Evolutionary conservation across 1,140 invertebrate species (phyloP).

Genomic region (Pogonognathellus flavescens): DNA sequence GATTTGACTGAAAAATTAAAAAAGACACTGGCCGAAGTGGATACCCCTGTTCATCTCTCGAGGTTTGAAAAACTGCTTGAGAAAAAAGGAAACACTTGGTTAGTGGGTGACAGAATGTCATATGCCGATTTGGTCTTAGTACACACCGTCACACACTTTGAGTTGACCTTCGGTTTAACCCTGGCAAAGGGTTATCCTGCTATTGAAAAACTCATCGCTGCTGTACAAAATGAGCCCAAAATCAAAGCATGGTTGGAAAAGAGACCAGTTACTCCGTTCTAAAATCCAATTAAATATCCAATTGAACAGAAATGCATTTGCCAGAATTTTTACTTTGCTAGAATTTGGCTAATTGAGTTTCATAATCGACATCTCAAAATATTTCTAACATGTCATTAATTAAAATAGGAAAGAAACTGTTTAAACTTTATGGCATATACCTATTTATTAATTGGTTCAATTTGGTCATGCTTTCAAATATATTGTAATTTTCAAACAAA

Average conservation of each 20-base stretch:
- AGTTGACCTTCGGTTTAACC: background rate
- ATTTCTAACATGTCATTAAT: no score
- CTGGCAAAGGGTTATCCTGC: slow-evolving; percentile 37
- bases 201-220: background rate
- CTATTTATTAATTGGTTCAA: no score
- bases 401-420: no score
- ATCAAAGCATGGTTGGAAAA: slow-evolving; percentile 8
- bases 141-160: background rate
- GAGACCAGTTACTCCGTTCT: background rate
- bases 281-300: no score
- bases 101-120: slow-evolving; percentile 51
- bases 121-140: slow-evolving; percentile 34
- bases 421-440: no score
- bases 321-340: no score
- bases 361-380: no score
- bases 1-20: slow-evolving; percentile 51
- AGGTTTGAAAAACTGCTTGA: slow-evolving; percentile 51
- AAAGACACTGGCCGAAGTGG: background rate
- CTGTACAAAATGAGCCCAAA: background rate
- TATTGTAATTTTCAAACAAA: no score
- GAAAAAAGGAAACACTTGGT: slow-evolving; percentile 15
- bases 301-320: no score
- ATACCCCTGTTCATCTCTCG: slow-evolving; percentile 1
- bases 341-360: no score
- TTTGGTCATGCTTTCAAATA: no score